phyloP scores from a whole-genome alignment of 1,140 invertebrate species.

The Megalopta genalis region DNA sequence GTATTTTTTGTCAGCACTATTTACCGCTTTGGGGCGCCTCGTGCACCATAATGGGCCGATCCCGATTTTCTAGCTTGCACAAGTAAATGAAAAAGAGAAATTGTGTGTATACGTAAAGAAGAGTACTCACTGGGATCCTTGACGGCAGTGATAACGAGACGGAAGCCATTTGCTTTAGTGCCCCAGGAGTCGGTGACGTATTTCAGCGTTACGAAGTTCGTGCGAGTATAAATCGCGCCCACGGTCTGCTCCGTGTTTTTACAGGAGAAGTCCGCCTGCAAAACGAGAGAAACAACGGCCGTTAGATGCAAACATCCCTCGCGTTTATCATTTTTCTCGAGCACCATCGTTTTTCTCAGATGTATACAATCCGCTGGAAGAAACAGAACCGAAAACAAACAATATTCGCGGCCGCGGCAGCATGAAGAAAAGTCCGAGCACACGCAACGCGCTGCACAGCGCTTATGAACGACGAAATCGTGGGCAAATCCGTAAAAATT shows the following conservation, averaged over 20 bases:
- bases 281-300: conserved; percentile 67
- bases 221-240: conserved; percentile 92
- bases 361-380: not conserved
- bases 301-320: conserved; percentile 18
- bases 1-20: too few species aligned
- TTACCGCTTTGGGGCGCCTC: too few species aligned
- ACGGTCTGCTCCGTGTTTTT: conserved; percentile 92
- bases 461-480: too few species aligned
- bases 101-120: conserved; percentile 31
- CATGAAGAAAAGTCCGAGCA: too few species aligned
- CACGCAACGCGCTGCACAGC: too few species aligned
- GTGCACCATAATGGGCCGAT: too few species aligned
- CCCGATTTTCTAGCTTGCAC: too few species aligned
- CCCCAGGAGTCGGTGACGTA: conserved; percentile 96
- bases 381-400: too few species aligned
- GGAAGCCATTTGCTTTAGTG: conserved; percentile 93
- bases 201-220: conserved; percentile 95
- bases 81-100: conserved; percentile 1
- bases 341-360: too few species aligned
- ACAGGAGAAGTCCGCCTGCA: conserved; percentile 93
- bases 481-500: too few species aligned
- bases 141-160: conserved; percentile 94
- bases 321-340: too few species aligned
- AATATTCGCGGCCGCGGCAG: too few species aligned
- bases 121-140: conserved; percentile 93